These are phyloP conservation scores for Diadumene lineata DNA, from an alignment of 92 coral and sea anemone genomes.

Conservation along the genomic window DNA sequence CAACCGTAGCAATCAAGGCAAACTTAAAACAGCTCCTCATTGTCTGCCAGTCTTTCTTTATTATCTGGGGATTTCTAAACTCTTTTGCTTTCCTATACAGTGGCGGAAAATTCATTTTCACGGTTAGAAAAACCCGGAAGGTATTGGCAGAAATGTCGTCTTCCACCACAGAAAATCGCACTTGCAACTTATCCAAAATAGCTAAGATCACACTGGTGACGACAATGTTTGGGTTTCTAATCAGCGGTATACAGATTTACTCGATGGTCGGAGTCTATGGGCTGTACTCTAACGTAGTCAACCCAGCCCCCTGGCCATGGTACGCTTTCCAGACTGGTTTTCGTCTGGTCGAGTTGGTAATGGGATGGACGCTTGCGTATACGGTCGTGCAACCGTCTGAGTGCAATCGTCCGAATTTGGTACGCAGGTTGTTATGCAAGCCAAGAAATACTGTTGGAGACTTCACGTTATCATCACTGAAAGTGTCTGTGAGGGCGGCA, in stretches of 20 bases:
- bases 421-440: neutral
- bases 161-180: neutral
- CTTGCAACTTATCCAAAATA: slow-evolving; percentile 5
- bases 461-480: no score
- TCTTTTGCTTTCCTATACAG: slow-evolving; percentile 85
- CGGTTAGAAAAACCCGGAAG: slow-evolving; percentile 20
- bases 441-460: no score
- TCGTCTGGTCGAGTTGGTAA: slow-evolving; percentile 77
- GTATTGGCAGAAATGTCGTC: slow-evolving; percentile 25
- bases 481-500: neutral
- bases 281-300: slow-evolving; percentile 51
- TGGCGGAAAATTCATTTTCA: slow-evolving; percentile 59
- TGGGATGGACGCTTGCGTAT: slow-evolving; percentile 78
- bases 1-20: slow-evolving; percentile 47
- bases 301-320: slow-evolving; percentile 96
- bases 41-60: slow-evolving; percentile 84
- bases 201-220: slow-evolving; percentile 70
- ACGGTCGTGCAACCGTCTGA: slow-evolving; percentile 69
- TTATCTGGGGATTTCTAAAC: slow-evolving; percentile 70
- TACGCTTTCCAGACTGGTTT: slow-evolving; percentile 73
- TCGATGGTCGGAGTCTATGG: slow-evolving; percentile 90
- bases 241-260: slow-evolving; percentile 69
- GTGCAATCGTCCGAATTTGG: neutral
- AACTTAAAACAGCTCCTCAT: slow-evolving; percentile 64
- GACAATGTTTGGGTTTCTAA: slow-evolving; percentile 64